phyloP scores from a whole-genome alignment of 2,797 vertebrate species.

The Gymnothorax javanicus region DNA sequence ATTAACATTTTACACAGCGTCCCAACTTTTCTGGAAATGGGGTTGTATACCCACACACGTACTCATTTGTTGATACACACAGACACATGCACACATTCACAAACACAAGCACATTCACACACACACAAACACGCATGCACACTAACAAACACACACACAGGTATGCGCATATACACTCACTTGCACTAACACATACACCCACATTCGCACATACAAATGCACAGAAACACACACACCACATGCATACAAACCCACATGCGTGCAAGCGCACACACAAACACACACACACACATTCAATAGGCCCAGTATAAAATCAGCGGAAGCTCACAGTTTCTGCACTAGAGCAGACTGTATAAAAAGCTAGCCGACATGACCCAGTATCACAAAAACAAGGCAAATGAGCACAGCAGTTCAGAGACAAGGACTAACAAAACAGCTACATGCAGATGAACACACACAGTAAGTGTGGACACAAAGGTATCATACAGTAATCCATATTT shows the following conservation, averaged over 20 bases:
- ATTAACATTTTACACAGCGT: too few species aligned
- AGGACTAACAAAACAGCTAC: slow-evolving; percentile 29
- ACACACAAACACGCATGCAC: slow-evolving; percentile 9
- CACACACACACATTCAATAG: slow-evolving; percentile 48
- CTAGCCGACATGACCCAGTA: slow-evolving; percentile 58
- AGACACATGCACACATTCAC: too few species aligned
- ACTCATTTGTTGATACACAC: too few species aligned
- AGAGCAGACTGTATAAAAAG: slow-evolving; percentile 31
- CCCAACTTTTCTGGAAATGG: too few species aligned
- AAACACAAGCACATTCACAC: too few species aligned
- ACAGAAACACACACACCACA: neutral
- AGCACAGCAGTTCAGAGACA: slow-evolving; percentile 56
- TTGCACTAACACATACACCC: neutral
- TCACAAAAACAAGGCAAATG: slow-evolving; percentile 44
- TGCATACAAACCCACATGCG: slow-evolving; percentile 27
- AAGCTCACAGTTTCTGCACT: neutral
- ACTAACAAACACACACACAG: neutral
- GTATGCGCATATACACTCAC: too few species aligned
- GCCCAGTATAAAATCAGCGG: slow-evolving; percentile 54
- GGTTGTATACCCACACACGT: too few species aligned
- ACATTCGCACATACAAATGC: slow-evolving; percentile 36
- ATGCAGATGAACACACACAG: neutral
- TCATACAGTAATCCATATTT: neutral
- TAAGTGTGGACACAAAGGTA: neutral
- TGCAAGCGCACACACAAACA: slow-evolving; percentile 23